Percentiles rank a stretch among this genome's conserved stretches.
Conservation (phyloP, 2,797 vertebrate species). For the Orestias chungarensis region DNA sequence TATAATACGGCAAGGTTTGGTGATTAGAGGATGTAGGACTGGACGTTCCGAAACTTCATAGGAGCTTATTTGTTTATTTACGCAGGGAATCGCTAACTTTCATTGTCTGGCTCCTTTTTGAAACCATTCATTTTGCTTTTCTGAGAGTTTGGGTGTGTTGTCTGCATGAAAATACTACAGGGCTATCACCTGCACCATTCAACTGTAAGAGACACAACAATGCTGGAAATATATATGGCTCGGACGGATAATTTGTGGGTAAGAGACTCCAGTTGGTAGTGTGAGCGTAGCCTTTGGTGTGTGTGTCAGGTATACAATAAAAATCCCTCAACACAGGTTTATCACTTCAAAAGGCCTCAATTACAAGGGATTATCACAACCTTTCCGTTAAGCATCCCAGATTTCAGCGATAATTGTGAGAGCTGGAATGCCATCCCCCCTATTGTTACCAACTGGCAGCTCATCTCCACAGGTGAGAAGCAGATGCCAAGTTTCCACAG, state of each 20-base stretch:
- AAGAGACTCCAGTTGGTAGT: slow-evolving; percentile 49
- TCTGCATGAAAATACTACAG: slow-evolving; percentile 42
- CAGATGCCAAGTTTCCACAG: slow-evolving; percentile 54
- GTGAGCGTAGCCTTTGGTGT: slow-evolving; percentile 62
- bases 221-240: slow-evolving; percentile 16
- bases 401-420: slow-evolving; percentile 59
- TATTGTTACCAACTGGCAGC: slow-evolving; percentile 59
- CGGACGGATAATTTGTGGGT: slow-evolving; percentile 29
- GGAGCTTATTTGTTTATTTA: slow-evolving; percentile 37
- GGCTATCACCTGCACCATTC: slow-evolving; percentile 51
- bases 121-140: slow-evolving; percentile 38
- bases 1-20: slow-evolving; percentile 38
- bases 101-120: slow-evolving; percentile 34
- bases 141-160: slow-evolving; percentile 24
- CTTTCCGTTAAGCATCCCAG: slow-evolving; percentile 66
- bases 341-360: slow-evolving; percentile 70
- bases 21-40: slow-evolving; percentile 36
- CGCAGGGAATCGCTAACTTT: slow-evolving; percentile 36
- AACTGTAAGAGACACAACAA: slow-evolving; percentile 46
- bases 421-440: slow-evolving; percentile 61
- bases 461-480: slow-evolving; percentile 59
- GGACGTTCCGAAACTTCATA: slow-evolving; percentile 39
- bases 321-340: slow-evolving; percentile 48
- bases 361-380: slow-evolving; percentile 72
- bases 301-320: slow-evolving; percentile 69